Conservation (phyloP, 2,113 vertebrate species). For the Corydoras maculifer region DNA sequence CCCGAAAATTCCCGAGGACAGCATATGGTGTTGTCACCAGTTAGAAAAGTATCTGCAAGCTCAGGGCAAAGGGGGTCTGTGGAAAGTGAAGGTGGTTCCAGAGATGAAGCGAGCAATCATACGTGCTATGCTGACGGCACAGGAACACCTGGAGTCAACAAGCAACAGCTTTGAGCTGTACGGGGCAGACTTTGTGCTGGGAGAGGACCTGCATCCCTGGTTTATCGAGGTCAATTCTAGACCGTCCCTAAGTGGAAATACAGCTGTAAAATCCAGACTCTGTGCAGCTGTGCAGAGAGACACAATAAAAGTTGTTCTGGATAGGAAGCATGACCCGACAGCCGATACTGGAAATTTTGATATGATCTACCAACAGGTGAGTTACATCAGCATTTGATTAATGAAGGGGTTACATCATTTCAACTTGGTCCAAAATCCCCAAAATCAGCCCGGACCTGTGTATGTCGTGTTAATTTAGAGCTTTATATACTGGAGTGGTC, state of each 20-base stretch:
- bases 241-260: conserved; percentile 68
- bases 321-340: too few relatives aligned
- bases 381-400: too few relatives aligned
- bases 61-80: conserved; percentile 57
- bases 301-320: too few relatives aligned
- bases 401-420: too few relatives aligned
- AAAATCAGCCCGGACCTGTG: too few relatives aligned
- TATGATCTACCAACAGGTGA: too few relatives aligned
- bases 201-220: conserved; percentile 81
- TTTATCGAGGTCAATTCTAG: conserved; percentile 87
- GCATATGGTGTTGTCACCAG: conserved; percentile 80
- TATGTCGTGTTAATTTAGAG: too few relatives aligned
- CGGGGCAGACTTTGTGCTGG: conserved; percentile 82
- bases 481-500: too few relatives aligned
- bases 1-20: conserved; percentile 69
- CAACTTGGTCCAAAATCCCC: too few relatives aligned
- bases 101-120: conserved; percentile 83
- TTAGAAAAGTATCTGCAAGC: conserved; percentile 67
- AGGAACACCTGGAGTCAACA: conserved; percentile 71
- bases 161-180: conserved; percentile 87
- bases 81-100: conserved; percentile 70
- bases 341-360: too few relatives aligned
- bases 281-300: too few relatives aligned
- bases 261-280: too few relatives aligned
- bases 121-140: conserved; percentile 70